A percentile compares a stretch with the other conserved stretches of the same genome.
phyloP scores from a whole-genome alignment of 2,113 vertebrate species.

The Stictonetta naevosa region DNA sequence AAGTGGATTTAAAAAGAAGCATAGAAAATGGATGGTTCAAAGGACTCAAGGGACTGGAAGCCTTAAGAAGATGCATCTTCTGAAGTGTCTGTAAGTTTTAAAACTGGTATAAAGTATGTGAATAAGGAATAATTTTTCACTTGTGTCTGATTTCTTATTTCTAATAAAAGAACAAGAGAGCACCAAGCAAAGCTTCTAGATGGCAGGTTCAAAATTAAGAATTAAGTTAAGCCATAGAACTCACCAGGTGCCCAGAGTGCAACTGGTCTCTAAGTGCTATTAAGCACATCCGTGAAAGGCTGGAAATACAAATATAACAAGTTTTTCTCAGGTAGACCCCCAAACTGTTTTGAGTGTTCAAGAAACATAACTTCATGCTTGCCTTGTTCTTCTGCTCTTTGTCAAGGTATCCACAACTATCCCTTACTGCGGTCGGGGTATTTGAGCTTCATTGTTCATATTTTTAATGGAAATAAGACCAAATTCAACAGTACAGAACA shows the following conservation, averaged over 20 bases:
- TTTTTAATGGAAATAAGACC: background rate
- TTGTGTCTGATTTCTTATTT: background rate
- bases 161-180: background rate
- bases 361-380: background rate
- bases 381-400: background rate
- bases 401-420: background rate
- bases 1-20: background rate
- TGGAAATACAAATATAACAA: background rate
- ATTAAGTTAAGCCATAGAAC: background rate
- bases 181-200: background rate
- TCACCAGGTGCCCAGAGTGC: background rate
- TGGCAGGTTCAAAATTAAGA: background rate
- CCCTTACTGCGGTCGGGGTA: background rate
- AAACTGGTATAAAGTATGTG: background rate
- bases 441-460: background rate
- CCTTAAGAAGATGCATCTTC: background rate
- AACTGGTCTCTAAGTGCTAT: background rate
- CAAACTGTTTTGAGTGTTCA: background rate
- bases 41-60: background rate
- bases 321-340: background rate
- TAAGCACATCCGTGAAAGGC: background rate
- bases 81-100: background rate
- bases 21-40: background rate
- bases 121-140: background rate
- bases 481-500: background rate